Base-by-base conservation (phyloP, 2,113 vertebrate species). In the Prolemur simus region DNA sequence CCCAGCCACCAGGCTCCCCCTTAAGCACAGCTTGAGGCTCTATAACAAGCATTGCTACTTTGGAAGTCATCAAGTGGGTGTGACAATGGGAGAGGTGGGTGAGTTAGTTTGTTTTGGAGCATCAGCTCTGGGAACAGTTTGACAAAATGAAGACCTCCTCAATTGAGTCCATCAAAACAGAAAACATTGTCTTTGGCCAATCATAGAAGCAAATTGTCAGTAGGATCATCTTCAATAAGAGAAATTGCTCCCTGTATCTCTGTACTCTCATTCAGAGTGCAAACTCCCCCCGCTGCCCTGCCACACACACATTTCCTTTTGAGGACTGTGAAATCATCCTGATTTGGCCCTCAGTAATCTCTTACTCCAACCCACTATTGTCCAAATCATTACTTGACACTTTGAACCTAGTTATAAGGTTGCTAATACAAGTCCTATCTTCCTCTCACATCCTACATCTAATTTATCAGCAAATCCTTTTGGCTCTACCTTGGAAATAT, bases 401-500 rank as follows among this genome's bases (percentile, higher is more conserved):
- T 58, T 87, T 69, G 29, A 80, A 58, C 20, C 54, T 83, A 80
- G 23, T 78, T 91, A 76, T 23, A 47, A 12, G 86, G 47, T 91
- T 94, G 54, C 69, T 87, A 60, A 96, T 86, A 25, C 12, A 89
- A 89, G 42, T 88, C 45, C 64, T 95, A 2, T 69, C 34, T 94
- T 93, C 85, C 39, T 83, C 34, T 93, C 42, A 89, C 6, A 54
- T 78, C 27, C 64, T 95, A 17, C 10, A 42, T 84, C 63, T 88
- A 85, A 47, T 64, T 6, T 94, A 74, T 82, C n/a, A 93, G 58
- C 12, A 93, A 89, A 56, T 71, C 11, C 42, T 89, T 82, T 93
- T 27, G 54, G 45, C 52, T 91, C 45, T 49, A 89, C 42, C 83
- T 95, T 93, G 12, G 54, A 93, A 95, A 91, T 91, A 66, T 52